Evolutionary conservation across 2,797 vertebrate species (phyloP).

Genomic region (Pagetopsis macropterus): DNA sequence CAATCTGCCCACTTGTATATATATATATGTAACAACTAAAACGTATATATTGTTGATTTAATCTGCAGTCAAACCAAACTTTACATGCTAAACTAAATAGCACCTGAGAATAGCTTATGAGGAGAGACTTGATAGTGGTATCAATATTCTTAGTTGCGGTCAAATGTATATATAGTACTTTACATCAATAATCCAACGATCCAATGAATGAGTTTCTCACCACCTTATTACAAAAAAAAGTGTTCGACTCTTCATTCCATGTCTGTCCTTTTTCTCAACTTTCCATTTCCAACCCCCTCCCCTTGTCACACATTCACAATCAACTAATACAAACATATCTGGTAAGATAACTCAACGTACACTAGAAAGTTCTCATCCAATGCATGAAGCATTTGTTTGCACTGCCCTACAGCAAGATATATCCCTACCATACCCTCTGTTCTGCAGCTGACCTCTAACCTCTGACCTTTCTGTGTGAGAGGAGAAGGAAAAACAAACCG

Average conservation of each 20-base stretch:
- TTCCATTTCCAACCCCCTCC: too few relatives aligned
- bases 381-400: neutral
- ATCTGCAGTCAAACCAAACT: neutral
- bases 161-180: too few relatives aligned
- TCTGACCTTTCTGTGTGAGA: constrained; percentile 3
- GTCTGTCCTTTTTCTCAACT: too few relatives aligned
- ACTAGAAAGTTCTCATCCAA: neutral
- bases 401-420: neutral
- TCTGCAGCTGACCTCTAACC: constrained; percentile 7
- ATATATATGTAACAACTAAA: neutral
- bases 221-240: too few relatives aligned
- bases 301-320: too few relatives aligned
- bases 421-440: neutral
- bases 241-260: too few relatives aligned
- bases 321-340: too few relatives aligned
- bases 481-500: constrained; percentile 5
- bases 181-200: too few relatives aligned
- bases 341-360: too few relatives aligned
- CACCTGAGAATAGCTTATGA: neutral
- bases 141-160: too few relatives aligned
- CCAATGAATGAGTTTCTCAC: too few relatives aligned
- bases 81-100: neutral
- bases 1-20: neutral
- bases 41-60: neutral
- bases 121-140: neutral